phyloP scores from a whole-genome alignment of 2,888 invertebrate genomes.

The Apantesis nais region DNA sequence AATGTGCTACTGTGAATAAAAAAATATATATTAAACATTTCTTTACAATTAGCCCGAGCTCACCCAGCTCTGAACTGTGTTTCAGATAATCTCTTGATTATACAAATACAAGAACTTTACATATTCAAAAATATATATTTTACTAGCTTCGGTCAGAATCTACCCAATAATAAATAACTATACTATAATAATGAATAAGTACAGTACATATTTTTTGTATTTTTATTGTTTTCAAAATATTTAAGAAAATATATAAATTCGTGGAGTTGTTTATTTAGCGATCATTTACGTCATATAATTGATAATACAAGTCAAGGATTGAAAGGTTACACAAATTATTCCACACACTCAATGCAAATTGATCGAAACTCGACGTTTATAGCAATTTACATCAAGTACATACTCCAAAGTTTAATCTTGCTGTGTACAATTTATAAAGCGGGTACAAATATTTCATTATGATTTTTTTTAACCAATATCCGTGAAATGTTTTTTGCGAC shows the following conservation, averaged over 20 bases:
- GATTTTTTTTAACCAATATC: not conserved
- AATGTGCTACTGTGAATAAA: too few species aligned
- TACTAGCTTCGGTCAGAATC: not conserved
- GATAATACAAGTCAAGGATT: not conserved
- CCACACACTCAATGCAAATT: not conserved
- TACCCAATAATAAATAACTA: too few species aligned
- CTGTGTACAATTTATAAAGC: not conserved
- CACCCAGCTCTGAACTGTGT: too few species aligned
- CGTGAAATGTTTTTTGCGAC: too few species aligned
- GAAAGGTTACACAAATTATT: not conserved
- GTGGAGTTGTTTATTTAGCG: not conserved
- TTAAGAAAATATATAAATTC: not conserved
- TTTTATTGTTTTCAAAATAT: not conserved
- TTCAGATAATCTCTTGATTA: too few species aligned
- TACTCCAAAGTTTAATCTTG: not conserved
- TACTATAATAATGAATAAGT: too few species aligned
- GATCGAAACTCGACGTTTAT: not conserved
- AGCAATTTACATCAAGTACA: not conserved
- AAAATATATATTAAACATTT: too few species aligned
- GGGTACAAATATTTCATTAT: not conserved
- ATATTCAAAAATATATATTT: too few species aligned
- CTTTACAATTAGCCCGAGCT: too few species aligned
- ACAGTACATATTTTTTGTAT: not conserved
- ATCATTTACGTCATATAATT: not conserved
- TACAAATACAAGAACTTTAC: too few species aligned